Evolutionary conservation across 2,113 vertebrate genomes (phyloP).

Genomic region (Cygnus atratus): DNA sequence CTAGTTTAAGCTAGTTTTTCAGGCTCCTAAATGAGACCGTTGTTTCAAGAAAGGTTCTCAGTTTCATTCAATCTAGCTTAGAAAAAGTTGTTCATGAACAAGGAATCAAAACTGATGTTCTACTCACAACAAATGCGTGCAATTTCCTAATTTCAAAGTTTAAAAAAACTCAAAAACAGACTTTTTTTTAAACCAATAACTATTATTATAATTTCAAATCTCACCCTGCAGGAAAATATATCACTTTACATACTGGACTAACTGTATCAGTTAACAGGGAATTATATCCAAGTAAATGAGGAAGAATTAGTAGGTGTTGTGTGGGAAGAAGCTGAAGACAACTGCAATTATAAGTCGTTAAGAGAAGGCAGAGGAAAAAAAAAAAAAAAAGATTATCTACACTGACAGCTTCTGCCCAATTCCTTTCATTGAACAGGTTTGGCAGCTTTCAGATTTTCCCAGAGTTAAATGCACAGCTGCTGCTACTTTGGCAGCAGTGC

Average conservation of each 20-base stretch:
- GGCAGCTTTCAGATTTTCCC: neutral
- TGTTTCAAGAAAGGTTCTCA: neutral
- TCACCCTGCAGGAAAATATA: neutral
- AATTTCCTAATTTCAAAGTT: neutral
- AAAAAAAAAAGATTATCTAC: neutral
- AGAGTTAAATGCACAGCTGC: slow-evolving; percentile 9
- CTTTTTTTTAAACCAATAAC: neutral
- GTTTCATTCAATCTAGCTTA: neutral
- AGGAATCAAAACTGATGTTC: neutral
- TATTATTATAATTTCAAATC: neutral
- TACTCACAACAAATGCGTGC: neutral
- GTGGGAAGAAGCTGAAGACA: neutral
- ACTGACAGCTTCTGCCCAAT: neutral
- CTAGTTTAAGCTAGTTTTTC: neutral
- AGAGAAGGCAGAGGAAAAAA: neutral
- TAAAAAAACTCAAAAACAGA: no score
- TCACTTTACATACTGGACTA: neutral
- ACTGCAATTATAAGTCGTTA: neutral
- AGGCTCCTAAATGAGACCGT: neutral
- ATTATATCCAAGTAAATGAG: neutral
- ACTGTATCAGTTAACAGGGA: neutral
- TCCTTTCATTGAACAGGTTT: neutral
- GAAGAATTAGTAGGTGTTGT: neutral
- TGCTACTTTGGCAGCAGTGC: neutral
- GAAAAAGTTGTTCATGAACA: neutral